Evolutionary conservation across 2,797 vertebrate species (phyloP).

Genomic region (Paguma larvata): DNA sequence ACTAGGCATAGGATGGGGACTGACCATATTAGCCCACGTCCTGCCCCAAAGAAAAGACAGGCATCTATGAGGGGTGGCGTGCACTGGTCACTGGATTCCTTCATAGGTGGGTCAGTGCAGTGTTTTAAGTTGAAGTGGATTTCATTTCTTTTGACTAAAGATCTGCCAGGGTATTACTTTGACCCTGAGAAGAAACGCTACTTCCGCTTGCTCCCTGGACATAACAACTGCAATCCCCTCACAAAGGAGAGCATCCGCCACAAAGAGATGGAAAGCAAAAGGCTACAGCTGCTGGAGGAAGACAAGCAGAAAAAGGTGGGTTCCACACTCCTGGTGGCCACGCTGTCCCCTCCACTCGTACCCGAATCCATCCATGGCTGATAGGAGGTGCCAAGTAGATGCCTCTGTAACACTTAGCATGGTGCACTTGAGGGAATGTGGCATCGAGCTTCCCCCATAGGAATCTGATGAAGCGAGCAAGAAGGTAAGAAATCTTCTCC

Average conservation of each 20-base stretch:
- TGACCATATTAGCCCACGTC: background rate
- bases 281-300: slow-evolving; percentile 92
- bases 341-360: background rate
- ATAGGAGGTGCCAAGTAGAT: fast-evolving
- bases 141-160: slow-evolving; percentile 84
- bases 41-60: background rate
- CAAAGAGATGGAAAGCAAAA: slow-evolving; percentile 91
- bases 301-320: slow-evolving; percentile 92
- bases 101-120: background rate
- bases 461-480: background rate
- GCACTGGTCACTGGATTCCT: background rate
- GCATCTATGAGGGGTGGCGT: background rate
- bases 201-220: slow-evolving; percentile 96
- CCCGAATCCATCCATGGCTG: background rate
- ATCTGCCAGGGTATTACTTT: slow-evolving; percentile 98
- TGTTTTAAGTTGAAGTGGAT: slow-evolving; percentile 23
- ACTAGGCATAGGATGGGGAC: background rate
- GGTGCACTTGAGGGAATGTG: background rate
- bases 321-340: fast-evolving
- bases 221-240: slow-evolving; percentile 98
- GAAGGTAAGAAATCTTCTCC: background rate
- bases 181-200: slow-evolving; percentile 98
- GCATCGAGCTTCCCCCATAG: background rate
- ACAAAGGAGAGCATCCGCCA: slow-evolving; percentile 93
- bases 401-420: fast-evolving